These are phyloP conservation scores for Psettodes erumei DNA, from an alignment of 2,113 vertebrate genomes.

Conservation along the genomic window DNA sequence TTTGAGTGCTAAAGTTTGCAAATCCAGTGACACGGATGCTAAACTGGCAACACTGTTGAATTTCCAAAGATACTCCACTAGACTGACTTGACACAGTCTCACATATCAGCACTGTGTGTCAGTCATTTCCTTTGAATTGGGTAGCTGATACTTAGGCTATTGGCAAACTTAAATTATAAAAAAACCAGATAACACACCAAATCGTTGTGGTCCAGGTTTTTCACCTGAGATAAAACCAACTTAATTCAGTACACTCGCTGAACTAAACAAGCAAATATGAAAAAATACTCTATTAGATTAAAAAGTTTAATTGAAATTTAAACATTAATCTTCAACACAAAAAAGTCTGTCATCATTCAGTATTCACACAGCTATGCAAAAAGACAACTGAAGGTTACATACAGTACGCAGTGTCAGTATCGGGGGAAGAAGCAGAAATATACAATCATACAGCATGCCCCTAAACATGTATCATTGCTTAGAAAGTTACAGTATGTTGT, in stretches of 20 bases:
- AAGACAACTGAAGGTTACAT: neutral
- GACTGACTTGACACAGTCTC: neutral
- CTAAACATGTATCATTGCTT: slow-evolving; percentile 5
- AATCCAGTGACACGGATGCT: no score
- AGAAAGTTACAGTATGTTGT: slow-evolving; percentile 20
- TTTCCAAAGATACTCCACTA: neutral
- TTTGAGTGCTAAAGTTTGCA: no score
- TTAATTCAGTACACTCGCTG: neutral
- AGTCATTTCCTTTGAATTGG: slow-evolving; percentile 3
- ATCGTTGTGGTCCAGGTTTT: neutral
- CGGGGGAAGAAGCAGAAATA: slow-evolving; percentile 7
- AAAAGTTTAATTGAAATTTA: neutral
- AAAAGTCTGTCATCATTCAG: no score
- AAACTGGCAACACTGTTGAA: neutral
- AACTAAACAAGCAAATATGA: neutral
- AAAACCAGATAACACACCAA: neutral
- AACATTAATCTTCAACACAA: neutral
- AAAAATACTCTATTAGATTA: neutral
- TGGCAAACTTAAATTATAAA: neutral
- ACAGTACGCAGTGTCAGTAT: neutral
- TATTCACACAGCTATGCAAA: neutral
- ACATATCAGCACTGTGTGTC: slow-evolving; percentile 1
- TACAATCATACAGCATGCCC: slow-evolving; percentile 24
- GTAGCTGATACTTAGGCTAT: neutral
- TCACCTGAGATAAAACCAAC: no score